Evolutionary conservation across 2,113 vertebrate genomes (phyloP), one percentile per base, ranked within the genome.

Genomic region (Gasterosteus nipponicus): DNA sequence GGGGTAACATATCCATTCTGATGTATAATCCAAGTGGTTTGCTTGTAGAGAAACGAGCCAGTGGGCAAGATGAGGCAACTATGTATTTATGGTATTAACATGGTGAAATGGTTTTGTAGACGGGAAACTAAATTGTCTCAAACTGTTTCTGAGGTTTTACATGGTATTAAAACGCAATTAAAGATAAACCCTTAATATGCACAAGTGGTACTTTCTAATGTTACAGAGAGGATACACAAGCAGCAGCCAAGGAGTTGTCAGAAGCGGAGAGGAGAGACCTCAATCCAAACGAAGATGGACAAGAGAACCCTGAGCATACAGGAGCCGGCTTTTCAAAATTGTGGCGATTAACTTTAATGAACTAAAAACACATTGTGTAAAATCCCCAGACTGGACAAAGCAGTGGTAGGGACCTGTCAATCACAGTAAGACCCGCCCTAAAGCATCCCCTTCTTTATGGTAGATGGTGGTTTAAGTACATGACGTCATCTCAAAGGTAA

Each of bases 51-150:
- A 49, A 73, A 51, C 26, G 35, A 58, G 54, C 56, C 31, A 67
- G 38, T 31, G 60, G 68, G 53, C 53, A 76, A 76, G 35, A 57
- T 51, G 12, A 65, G 53, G 59, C 63, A 76, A 84, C 81, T 73
- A 78, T 42, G 62, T 65, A 29, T 79, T 78, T 73, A 41, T 53
- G 49, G 63, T 57, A 58, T 71, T 65, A 60, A 70, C 22, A 10
- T 15, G 33, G 29, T 66, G 31, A 67, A 46, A 59, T 51, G 7
- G 5, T 47, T 75, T 31, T 70, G 60, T 59, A 39, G 62, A 69
- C 47, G 73, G 47, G 35, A 70, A 73, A 16, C 14, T 47, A 41
- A 49, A n/a, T 42, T 70, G 70, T 54, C 75, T 35, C 56, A 29
- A 22, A 19, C 10, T 54, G 64, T 11, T 15, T 58, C 1, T 44